A percentile compares a stretch with the other conserved stretches of the same genome.
phyloP scores from a whole-genome alignment of 2,888 invertebrate species.

The Mesochorus sp. region DNA sequence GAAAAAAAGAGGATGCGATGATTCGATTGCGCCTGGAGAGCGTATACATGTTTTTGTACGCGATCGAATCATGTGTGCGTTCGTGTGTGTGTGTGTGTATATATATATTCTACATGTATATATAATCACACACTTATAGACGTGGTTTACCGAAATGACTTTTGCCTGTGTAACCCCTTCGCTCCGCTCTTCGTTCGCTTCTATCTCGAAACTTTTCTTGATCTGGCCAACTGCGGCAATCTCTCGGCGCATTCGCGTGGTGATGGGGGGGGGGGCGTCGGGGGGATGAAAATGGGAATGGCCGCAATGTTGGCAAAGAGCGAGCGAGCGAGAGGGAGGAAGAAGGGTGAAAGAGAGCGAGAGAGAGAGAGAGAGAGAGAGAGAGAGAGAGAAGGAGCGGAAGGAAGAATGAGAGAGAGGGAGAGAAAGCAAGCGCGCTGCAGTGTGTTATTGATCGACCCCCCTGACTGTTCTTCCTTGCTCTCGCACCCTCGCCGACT shows the following conservation, averaged over 20 bases:
- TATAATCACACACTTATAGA: slow-evolving; percentile 15
- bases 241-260: slow-evolving; percentile 44
- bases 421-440: slow-evolving; percentile 68
- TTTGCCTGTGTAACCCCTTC: slow-evolving; percentile 36
- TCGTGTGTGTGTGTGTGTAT: too few relatives aligned
- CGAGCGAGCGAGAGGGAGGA: neutral
- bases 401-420: slow-evolving; percentile 14
- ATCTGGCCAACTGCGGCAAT: slow-evolving; percentile 40
- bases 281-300: slow-evolving; percentile 40
- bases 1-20: slow-evolving; percentile 11
- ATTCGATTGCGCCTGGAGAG: slow-evolving; percentile 43
- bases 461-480: slow-evolving; percentile 64
- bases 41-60: neutral
- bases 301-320: slow-evolving; percentile 44
- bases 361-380: neutral
- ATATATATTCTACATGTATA: neutral
- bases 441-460: slow-evolving; percentile 81
- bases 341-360: slow-evolving; percentile 15
- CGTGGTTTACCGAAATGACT: slow-evolving; percentile 51
- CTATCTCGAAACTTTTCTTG: slow-evolving; percentile 40
- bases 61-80: too few relatives aligned
- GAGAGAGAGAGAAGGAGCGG: neutral
- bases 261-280: neutral
- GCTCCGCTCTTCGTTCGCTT: neutral
- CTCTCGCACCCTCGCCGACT: slow-evolving; percentile 59